Base-by-base conservation (phyloP, 2,113 vertebrate genomes). In the Apeltes quadracus region DNA sequence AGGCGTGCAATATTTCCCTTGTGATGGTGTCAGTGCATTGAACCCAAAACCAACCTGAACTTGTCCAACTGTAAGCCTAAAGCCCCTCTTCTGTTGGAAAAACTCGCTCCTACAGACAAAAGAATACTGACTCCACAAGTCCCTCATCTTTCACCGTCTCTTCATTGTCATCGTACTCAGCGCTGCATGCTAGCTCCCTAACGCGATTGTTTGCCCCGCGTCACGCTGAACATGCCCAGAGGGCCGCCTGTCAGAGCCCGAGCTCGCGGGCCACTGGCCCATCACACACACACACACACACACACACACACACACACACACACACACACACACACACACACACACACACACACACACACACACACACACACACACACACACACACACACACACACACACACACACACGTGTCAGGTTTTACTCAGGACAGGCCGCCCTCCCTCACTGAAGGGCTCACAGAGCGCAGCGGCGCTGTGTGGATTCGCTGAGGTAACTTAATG, bases 201-300 rank as follows among this genome's bases (percentile, higher is more conserved):
- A 84, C 78, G 48, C 25, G 50, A 88, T 89, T 89, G 83, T 89
- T 86, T 89, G 76, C 70, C 79, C 86, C 41, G 0, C 74, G 79
- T 90, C 84, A 89, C 78, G 74, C 75, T 77, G 69, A 23, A 64
- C 79, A 78, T 68, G 54, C 75, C 87, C 82, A 72, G 38, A 72
- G 75, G 79, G 51, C 66, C 1, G 69, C 15, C 78, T 82, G 85
- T 87, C 87, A 86, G 25, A 77, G 76, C 5, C 50, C 23, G 38
- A 69, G 72, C 36, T 82, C 32, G 25, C 43, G 38, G 67, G 46
- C 41, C 72, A 13, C 46, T 13, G 48, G 41, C 56, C 51, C 73
- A 65, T 73, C 55, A 51, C 64, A n/a, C n/a, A n/a, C n/a, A n/a
- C n/a, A n/a, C n/a, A n/a, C n/a, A n/a, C n/a, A n/a, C n/a, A n/a